phyloP scores from a whole-genome alignment of 2,797 vertebrate species.

The Miichthys miiuy region DNA sequence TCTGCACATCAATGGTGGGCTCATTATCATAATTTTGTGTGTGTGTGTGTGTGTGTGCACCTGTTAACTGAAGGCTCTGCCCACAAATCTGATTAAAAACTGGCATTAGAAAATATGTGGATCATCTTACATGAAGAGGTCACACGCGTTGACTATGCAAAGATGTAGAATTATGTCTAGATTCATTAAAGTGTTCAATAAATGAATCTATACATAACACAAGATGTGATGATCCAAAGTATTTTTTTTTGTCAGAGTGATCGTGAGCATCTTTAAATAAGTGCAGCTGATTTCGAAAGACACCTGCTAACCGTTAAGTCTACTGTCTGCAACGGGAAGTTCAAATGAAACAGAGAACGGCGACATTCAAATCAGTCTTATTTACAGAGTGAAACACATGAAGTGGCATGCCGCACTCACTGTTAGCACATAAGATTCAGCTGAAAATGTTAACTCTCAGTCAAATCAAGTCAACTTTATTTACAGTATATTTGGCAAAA shows the following conservation, averaged over 20 bases:
- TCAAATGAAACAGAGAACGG: slow-evolving; percentile 55
- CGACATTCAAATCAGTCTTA: slow-evolving; percentile 52
- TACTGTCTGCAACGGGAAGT: slow-evolving; percentile 38
- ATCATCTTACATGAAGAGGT: not conserved
- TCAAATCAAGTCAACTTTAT: not conserved
- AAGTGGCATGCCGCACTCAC: not conserved
- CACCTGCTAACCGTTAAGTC: slow-evolving; percentile 24
- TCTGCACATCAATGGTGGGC: too few species aligned
- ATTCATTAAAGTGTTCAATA: not conserved
- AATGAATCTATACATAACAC: not conserved
- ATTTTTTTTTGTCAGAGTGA: not conserved
- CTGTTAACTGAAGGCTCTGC: slow-evolving; percentile 2
- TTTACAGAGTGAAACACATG: not conserved
- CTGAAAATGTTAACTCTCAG: not conserved
- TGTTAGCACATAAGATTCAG: not conserved
- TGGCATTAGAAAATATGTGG: not conserved
- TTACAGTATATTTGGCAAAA: not conserved
- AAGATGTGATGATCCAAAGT: not conserved
- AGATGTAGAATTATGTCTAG: not conserved
- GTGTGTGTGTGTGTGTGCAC: slow-evolving; percentile 1
- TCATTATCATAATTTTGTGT: not conserved
- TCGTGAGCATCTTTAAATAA: not conserved
- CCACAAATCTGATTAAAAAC: not conserved
- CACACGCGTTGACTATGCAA: not conserved
- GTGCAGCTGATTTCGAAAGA: slow-evolving; percentile 9